Conservation (phyloP, 1,140 invertebrate species). For the Zaprionus gabonicus region DNA sequence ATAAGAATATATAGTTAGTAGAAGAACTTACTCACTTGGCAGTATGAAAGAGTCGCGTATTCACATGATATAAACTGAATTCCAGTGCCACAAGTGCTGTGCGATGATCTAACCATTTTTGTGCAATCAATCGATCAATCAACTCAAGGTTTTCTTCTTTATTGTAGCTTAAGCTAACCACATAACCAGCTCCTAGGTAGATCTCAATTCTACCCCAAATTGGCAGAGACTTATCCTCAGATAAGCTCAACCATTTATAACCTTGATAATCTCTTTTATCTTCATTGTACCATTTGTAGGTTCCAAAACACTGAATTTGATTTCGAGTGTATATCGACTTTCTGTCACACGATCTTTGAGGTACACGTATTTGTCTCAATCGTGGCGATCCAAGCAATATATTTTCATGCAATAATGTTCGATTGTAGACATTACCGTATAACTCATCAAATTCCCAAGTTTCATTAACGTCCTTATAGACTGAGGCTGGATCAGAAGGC, state of each 20-base stretch:
- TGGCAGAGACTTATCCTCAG: neutral
- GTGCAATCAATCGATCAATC: neutral
- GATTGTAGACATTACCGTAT: neutral
- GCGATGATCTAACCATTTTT: slow-evolving; percentile 1
- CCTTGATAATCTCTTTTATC: neutral
- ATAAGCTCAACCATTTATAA: neutral
- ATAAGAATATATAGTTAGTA: neutral
- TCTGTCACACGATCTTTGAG: neutral
- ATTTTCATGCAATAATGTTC: slow-evolving; percentile 24
- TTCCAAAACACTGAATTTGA: neutral
- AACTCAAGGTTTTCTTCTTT: neutral
- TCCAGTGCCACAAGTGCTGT: slow-evolving; percentile 14
- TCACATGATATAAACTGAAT: slow-evolving; percentile 22
- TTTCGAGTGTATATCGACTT: neutral
- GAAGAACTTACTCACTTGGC: slow-evolving; percentile 6
- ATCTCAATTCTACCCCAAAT: neutral
- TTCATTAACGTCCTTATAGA: slow-evolving; percentile 4
- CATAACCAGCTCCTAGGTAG: slow-evolving; percentile 22
- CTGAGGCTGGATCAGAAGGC: neutral
- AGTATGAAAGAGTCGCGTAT: slow-evolving; percentile 8
- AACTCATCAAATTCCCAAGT: neutral
- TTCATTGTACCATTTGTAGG: slow-evolving; percentile 6
- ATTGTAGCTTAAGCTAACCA: slow-evolving; percentile 1
- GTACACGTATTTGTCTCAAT: slow-evolving; percentile 21
- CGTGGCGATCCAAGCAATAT: slow-evolving; percentile 24